phyloP scores from a whole-genome alignment of 2,888 invertebrate genomes.

The Sialis lutaria region DNA sequence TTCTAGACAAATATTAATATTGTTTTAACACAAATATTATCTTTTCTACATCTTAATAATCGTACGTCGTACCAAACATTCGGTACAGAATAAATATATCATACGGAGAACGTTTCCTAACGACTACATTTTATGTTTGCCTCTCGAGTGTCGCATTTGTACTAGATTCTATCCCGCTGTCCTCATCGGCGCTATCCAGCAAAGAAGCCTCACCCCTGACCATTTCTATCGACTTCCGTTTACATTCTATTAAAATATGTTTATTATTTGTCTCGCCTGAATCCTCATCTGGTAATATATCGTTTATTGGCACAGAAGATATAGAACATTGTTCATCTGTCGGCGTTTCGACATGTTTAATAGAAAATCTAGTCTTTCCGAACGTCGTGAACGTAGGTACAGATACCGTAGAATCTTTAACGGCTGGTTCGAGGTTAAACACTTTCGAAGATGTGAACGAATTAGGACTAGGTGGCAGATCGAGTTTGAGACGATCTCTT shows the following conservation, averaged over 20 bases:
- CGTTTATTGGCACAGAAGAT: slow-evolving; percentile 4
- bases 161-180: slow-evolving; percentile 47
- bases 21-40: no score
- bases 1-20: no score
- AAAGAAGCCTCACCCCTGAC: slow-evolving; percentile 38
- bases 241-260: slow-evolving; percentile 23
- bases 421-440: slow-evolving; percentile 25
- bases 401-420: slow-evolving; percentile 16
- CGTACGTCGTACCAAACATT: no score
- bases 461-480: slow-evolving; percentile 41
- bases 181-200: slow-evolving; percentile 44
- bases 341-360: slow-evolving; percentile 25
- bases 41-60: no score
- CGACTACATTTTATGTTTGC: neutral
- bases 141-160: slow-evolving; percentile 38
- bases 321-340: slow-evolving; percentile 14
- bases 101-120: no score
- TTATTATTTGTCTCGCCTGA: slow-evolving; percentile 16
- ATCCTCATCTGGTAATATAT: slow-evolving; percentile 10
- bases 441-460: slow-evolving; percentile 21
- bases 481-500: slow-evolving; percentile 49
- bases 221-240: slow-evolving; percentile 12
- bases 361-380: slow-evolving; percentile 31
- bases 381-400: slow-evolving; percentile 40
- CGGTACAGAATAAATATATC: no score